phyloP scores from a whole-genome alignment of 2,888 invertebrate genomes.

The Sycophila texana region DNA sequence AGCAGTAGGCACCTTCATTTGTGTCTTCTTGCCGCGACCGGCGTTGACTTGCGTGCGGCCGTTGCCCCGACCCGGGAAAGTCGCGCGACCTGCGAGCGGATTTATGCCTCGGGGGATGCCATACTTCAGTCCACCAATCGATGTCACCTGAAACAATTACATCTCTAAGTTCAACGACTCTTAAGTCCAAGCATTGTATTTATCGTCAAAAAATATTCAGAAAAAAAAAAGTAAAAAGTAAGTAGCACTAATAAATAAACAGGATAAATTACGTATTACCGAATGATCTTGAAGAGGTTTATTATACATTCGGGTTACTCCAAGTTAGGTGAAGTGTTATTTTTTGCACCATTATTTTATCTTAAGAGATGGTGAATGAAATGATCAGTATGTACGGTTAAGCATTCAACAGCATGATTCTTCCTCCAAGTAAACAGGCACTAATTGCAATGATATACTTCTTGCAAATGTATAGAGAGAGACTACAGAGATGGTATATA shows the following conservation, averaged over 20 bases:
- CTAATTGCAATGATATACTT: conserved; percentile 3
- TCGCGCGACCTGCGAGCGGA: conserved; percentile 66
- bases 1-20: conserved; percentile 70
- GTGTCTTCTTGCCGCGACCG: conserved; percentile 72
- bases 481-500: background rate
- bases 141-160: conserved; percentile 69
- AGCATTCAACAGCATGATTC: background rate
- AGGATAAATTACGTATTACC: conserved; percentile 18
- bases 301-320: background rate
- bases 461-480: background rate
- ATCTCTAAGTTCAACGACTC: background rate
- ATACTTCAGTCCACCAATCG: conserved; percentile 73
- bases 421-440: conserved; percentile 4
- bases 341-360: background rate
- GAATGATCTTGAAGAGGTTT: background rate
- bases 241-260: background rate
- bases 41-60: conserved; percentile 65
- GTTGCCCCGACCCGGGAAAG: conserved; percentile 68
- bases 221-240: background rate
- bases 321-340: conserved; percentile 5
- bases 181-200: background rate
- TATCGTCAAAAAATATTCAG: background rate
- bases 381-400: background rate
- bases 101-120: conserved; percentile 67
- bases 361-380: background rate